Percentiles rank a stretch among this genome's conserved stretches.
Evolutionary conservation across 2,113 vertebrate genomes (phyloP).

Genomic region (Galemys pyrenaicus): DNA sequence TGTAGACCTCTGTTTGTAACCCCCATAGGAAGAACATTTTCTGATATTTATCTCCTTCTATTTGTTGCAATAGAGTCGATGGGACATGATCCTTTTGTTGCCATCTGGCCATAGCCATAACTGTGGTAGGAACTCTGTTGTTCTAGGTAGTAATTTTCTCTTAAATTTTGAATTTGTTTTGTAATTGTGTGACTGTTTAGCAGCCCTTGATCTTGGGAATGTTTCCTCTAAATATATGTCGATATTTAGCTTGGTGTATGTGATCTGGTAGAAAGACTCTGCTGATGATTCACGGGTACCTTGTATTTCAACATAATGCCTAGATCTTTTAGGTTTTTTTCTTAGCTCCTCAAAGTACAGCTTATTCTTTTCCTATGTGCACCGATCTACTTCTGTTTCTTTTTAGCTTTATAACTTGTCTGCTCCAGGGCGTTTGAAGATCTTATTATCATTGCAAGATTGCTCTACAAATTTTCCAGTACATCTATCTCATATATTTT

Average conservation of each 20-base stretch:
- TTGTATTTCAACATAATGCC: neutral
- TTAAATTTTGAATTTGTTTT: constrained; percentile 24
- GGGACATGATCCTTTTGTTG: neutral
- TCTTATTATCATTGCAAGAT: neutral
- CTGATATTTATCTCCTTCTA: neutral
- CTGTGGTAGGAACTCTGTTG: neutral
- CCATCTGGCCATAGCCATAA: neutral
- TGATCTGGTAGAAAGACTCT: neutral
- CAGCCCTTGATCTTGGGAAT: neutral
- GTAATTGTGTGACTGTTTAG: constrained; percentile 24
- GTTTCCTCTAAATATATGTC: constrained; percentile 3
- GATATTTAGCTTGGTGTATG: neutral
- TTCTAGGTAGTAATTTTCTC: neutral
- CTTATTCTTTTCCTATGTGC: neutral
- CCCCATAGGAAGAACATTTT: neutral
- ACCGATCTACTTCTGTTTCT: neutral
- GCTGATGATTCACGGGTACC: neutral
- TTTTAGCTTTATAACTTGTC: neutral
- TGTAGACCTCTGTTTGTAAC: neutral
- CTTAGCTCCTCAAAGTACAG: constrained; percentile 11
- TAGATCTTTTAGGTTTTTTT: constrained; percentile 41
- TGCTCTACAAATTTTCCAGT: neutral
- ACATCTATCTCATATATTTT: neutral
- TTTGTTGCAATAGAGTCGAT: constrained; percentile 1
- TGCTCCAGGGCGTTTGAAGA: neutral